These are phyloP conservation scores for Papilio polyxenes DNA, from an alignment of 1,140 invertebrate species.

Conservation along the genomic window DNA sequence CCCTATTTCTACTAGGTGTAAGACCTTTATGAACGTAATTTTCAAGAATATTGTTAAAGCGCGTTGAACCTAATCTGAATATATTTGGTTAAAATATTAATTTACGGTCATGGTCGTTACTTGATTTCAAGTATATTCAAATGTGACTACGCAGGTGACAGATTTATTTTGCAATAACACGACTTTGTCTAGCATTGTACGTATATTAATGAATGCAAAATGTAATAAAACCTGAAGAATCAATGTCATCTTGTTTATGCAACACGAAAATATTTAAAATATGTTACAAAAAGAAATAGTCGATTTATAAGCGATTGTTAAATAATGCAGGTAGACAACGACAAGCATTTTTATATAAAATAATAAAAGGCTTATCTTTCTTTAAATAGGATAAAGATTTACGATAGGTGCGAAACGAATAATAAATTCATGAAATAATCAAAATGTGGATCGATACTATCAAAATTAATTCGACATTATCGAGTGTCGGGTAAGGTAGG, in stretches of 20 bases:
- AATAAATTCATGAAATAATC: neutral
- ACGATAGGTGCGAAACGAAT: neutral
- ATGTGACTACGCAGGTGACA: constrained; percentile 11
- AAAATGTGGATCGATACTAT: constrained; percentile 1
- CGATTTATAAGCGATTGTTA: neutral
- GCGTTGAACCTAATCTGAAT: constrained; percentile 27
- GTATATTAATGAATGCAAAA: neutral
- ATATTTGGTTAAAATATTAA: constrained; percentile 24
- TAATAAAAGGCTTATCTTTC: neutral
- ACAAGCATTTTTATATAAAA: neutral
- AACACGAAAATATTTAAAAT: neutral
- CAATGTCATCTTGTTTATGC: constrained; percentile 13
- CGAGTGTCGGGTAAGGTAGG: constrained; percentile 52
- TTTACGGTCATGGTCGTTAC: constrained; percentile 22
- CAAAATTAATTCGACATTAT: constrained; percentile 47
- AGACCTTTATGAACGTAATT: constrained; percentile 14
- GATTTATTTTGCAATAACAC: constrained; percentile 1
- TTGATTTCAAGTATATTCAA: constrained; percentile 24
- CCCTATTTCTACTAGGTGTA: neutral
- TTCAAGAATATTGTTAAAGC: constrained; percentile 3
- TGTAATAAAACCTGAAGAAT: constrained; percentile 10
- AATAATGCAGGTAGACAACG: neutral
- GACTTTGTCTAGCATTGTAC: neutral
- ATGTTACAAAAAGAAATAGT: neutral
- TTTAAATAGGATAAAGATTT: neutral